A percentile compares a stretch with the other conserved stretches of the same genome.
phyloP scores from a whole-genome alignment of 2,113 vertebrate genomes.

The Calyptomena viridis region DNA sequence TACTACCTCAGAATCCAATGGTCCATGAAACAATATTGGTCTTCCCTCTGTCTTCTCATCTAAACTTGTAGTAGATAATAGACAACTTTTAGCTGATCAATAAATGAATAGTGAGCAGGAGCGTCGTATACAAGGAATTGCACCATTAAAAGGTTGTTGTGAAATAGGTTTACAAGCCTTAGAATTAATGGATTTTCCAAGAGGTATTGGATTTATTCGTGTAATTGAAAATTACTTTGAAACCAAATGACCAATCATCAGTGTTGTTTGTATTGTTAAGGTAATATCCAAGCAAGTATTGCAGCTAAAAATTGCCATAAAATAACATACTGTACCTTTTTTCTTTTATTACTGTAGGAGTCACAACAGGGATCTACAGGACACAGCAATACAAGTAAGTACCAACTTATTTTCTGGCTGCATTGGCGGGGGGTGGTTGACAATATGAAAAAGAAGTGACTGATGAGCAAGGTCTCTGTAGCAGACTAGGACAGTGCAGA shows the following conservation, averaged over 20 bases:
- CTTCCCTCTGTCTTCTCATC: constrained; percentile 30
- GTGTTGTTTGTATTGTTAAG: background rate
- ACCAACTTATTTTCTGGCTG: background rate
- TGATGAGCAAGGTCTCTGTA: background rate
- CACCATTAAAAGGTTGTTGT: background rate
- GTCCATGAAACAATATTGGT: constrained; percentile 48
- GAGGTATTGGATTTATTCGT: constrained; percentile 3
- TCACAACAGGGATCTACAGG: constrained; percentile 75
- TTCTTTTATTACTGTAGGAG: constrained; percentile 76
- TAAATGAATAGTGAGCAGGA: constrained; percentile 20
- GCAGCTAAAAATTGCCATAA: background rate
- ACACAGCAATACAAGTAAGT: constrained; percentile 88
- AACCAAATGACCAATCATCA: background rate
- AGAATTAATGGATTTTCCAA: constrained; percentile 34
- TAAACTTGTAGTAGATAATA: constrained; percentile 26
- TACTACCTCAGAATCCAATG: constrained; percentile 31
- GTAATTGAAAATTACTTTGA: constrained; percentile 30
- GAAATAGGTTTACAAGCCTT: constrained; percentile 17
- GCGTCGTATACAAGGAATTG: background rate
- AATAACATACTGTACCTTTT: constrained; percentile 54
- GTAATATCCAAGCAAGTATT: background rate
- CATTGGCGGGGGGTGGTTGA: background rate
- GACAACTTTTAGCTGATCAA: constrained; percentile 16
- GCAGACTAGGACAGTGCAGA: background rate
- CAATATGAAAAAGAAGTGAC: background rate